A percentile compares a stretch with the other conserved stretches of the same genome.
Conservation (phyloP, 2,888 invertebrate genomes). For the Mesoligia furuncula region DNA sequence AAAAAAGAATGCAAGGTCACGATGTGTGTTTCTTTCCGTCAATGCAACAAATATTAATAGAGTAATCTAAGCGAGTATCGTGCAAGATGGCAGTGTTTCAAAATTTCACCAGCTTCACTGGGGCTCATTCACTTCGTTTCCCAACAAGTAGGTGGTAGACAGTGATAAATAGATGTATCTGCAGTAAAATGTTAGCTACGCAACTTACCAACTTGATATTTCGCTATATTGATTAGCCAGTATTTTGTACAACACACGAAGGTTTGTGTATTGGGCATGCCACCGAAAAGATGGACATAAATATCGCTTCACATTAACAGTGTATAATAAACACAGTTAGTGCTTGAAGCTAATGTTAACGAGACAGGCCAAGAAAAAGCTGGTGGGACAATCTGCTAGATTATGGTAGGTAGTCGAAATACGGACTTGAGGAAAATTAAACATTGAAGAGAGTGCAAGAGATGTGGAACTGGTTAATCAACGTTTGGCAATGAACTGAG, state of each 20-base stretch:
- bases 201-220: background rate
- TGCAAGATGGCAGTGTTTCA: constrained; percentile 34
- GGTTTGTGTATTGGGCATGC: background rate
- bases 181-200: constrained; percentile 3
- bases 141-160: constrained; percentile 11
- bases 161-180: constrained; percentile 10
- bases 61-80: constrained; percentile 9
- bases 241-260: background rate
- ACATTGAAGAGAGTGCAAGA: background rate
- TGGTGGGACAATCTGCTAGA: background rate
- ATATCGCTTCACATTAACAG: background rate
- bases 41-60: constrained; percentile 2
- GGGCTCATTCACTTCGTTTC: constrained; percentile 18
- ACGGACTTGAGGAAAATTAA: background rate
- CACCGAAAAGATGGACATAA: background rate
- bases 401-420: background rate
- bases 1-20: background rate
- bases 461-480: background rate
- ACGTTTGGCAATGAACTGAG: background rate
- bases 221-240: background rate
- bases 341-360: background rate
- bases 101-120: constrained; percentile 22
- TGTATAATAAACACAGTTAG: background rate
- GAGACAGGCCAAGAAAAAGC: background rate
- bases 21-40: background rate